phyloP scores from a whole-genome alignment of 2,888 invertebrate genomes.

The Copidosoma aretas region DNA sequence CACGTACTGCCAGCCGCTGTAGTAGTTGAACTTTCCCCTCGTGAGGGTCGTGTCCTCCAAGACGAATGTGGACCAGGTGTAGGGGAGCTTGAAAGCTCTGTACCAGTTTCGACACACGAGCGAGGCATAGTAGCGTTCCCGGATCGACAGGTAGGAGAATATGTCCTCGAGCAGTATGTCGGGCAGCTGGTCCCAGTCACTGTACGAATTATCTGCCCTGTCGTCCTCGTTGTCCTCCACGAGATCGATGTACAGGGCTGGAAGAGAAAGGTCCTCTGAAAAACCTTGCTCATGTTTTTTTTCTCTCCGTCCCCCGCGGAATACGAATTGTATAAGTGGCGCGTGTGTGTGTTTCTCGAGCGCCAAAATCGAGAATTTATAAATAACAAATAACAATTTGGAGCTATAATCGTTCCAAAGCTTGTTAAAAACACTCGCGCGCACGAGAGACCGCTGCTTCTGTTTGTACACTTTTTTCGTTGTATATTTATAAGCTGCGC shows the following conservation, averaged over 20 bases:
- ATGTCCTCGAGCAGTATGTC: conserved; percentile 77
- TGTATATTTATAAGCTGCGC: no score
- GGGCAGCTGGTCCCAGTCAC: conserved; percentile 73
- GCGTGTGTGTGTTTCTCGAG: no score
- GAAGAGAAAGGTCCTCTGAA: background rate
- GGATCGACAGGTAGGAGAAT: conserved; percentile 72
- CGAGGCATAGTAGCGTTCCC: conserved; percentile 77
- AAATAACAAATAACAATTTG: no score
- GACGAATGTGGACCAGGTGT: conserved; percentile 78
- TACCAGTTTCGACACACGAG: conserved; percentile 74
- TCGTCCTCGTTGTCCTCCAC: conserved; percentile 58
- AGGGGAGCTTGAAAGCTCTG: conserved; percentile 74
- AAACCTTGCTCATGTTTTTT: no score
- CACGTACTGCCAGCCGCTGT: conserved; percentile 81
- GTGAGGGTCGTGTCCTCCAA: conserved; percentile 77
- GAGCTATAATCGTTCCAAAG: no score
- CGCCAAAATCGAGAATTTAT: no score
- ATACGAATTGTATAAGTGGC: no score
- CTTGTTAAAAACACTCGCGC: no score
- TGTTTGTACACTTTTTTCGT: no score
- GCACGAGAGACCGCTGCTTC: no score
- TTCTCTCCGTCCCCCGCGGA: no score
- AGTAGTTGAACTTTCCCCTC: conserved; percentile 78
- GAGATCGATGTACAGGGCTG: conserved; percentile 66
- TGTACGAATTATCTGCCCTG: conserved; percentile 61